Conservation (phyloP, 2,888 invertebrate genomes). For the Thymelicus lineola region DNA sequence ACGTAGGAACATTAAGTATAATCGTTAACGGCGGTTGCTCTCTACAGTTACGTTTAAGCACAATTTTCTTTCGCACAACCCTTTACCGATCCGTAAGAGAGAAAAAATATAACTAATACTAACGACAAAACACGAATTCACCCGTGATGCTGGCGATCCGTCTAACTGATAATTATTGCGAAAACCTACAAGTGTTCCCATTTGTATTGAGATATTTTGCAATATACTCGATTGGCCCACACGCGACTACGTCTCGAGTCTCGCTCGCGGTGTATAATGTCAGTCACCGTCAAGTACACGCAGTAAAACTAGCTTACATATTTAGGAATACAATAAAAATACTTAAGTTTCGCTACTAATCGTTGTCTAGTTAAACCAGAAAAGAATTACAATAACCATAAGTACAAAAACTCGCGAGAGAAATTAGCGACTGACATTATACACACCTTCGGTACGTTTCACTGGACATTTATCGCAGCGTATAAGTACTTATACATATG, state of each 20-base stretch:
- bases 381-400: slow-evolving; percentile 33
- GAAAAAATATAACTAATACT: slow-evolving; percentile 29
- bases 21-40: slow-evolving; percentile 14
- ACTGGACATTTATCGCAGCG: slow-evolving; percentile 16
- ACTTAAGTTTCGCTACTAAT: slow-evolving; percentile 33
- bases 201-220: slow-evolving; percentile 68
- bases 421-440: slow-evolving; percentile 6
- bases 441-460: neutral
- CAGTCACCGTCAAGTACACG: slow-evolving; percentile 21
- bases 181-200: slow-evolving; percentile 77
- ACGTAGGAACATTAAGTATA: slow-evolving; percentile 33
- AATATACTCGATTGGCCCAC: slow-evolving; percentile 80
- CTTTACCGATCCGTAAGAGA: slow-evolving; percentile 42
- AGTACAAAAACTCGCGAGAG: slow-evolving; percentile 27
- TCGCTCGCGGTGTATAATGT: slow-evolving; percentile 40
- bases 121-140: slow-evolving; percentile 26
- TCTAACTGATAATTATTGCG: slow-evolving; percentile 58
- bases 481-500: slow-evolving; percentile 24
- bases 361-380: slow-evolving; percentile 44
- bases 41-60: slow-evolving; percentile 26
- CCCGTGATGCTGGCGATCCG: slow-evolving; percentile 16
- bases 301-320: slow-evolving; percentile 33
- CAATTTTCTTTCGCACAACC: slow-evolving; percentile 42
- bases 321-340: slow-evolving; percentile 38
- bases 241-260: slow-evolving; percentile 60